Evolutionary conservation across 2,888 invertebrate species (phyloP).

Genomic region (Cataglyphis livida): DNA sequence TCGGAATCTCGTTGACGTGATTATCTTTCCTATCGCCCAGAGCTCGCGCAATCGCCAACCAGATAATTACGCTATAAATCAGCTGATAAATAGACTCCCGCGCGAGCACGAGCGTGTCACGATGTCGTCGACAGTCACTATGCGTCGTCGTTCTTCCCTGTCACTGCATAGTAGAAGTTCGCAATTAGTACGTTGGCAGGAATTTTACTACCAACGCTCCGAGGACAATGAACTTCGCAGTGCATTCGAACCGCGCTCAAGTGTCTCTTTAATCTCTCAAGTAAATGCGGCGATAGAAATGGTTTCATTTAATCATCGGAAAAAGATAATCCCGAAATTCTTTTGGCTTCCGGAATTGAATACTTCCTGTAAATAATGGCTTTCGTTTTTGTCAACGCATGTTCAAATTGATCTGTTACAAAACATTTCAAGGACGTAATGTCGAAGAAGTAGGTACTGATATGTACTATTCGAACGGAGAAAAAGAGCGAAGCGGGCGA

Average conservation of each 20-base stretch:
- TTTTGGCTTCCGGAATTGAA: background rate
- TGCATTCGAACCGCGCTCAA: background rate
- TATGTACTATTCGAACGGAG: constrained; percentile 38
- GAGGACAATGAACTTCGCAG: constrained; percentile 16
- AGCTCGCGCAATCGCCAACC: constrained; percentile 69
- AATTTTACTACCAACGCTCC: constrained; percentile 50
- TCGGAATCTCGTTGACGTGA: constrained; percentile 74
- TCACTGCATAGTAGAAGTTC: constrained; percentile 11
- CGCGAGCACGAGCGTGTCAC: constrained; percentile 55
- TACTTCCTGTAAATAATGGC: background rate
- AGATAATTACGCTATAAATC: constrained; percentile 74
- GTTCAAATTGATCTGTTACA: background rate
- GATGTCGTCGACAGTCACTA: constrained; percentile 44
- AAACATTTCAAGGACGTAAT: constrained; percentile 40
- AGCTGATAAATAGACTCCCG: constrained; percentile 70
- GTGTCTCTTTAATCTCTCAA: constrained; percentile 1
- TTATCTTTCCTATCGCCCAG: constrained; percentile 72
- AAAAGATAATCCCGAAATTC: constrained; percentile 5
- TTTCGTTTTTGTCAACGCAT: background rate
- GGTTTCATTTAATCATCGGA: background rate
- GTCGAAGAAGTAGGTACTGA: constrained; percentile 39
- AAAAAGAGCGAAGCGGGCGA: constrained; percentile 63
- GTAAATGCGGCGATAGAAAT: background rate
- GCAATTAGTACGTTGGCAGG: constrained; percentile 14
- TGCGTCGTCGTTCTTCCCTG: constrained; percentile 29